Evolutionary conservation across 1,140 invertebrate species (phyloP).

Genomic region (Bombus impatiens): DNA sequence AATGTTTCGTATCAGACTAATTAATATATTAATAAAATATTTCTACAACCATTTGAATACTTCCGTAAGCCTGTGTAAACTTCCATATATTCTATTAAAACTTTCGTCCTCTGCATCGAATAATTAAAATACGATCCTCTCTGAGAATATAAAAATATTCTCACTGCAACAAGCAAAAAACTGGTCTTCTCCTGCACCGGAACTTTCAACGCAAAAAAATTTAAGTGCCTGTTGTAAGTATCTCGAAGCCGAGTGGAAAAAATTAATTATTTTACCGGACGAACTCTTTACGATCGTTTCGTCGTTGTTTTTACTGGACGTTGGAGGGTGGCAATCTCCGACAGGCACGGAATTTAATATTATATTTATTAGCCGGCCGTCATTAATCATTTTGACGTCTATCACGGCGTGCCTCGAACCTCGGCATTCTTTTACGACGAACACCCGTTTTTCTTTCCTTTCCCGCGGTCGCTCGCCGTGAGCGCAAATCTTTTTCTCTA

Average conservation of each 20-base stretch:
- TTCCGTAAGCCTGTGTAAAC: not conserved
- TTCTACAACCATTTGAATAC: not conserved
- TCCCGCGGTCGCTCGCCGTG: not conserved
- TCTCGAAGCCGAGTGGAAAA: not conserved
- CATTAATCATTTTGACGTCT: conserved; percentile 54
- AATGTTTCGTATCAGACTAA: too few relatives aligned
- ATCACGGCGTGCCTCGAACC: conserved; percentile 10
- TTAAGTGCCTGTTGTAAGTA: not conserved
- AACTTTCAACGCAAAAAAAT: not conserved
- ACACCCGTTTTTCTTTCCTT: not conserved
- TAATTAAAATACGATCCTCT: conserved; percentile 2
- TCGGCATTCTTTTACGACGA: conserved; percentile 17
- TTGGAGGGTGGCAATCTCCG: not conserved
- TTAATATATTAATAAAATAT: too few relatives aligned
- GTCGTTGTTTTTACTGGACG: not conserved
- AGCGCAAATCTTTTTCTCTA: conserved; percentile 17
- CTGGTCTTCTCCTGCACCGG: not conserved
- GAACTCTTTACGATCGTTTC: not conserved
- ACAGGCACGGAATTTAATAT: conserved; percentile 49
- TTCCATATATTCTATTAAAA: not conserved
- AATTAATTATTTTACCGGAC: conserved; percentile 28
- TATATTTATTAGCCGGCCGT: conserved; percentile 52
- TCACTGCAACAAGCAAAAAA: too few relatives aligned
- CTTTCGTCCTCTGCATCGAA: not conserved
- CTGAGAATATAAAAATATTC: too few relatives aligned